phyloP scores from a whole-genome alignment of 2,113 vertebrate species.

The Carassius gibelio region DNA sequence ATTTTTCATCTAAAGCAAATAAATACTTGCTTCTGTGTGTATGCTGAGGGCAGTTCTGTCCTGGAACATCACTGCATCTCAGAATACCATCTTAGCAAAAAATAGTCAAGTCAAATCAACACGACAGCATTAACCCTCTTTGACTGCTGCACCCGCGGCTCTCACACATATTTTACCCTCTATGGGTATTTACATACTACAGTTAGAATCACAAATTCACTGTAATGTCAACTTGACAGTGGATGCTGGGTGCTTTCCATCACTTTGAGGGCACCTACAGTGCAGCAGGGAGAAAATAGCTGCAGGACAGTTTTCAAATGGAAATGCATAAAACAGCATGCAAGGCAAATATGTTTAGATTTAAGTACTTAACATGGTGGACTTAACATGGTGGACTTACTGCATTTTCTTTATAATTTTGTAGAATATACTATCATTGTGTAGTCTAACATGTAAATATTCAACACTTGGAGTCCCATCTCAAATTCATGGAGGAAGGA shows the following conservation, averaged over 20 bases:
- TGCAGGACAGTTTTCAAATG: conserved; percentile 22
- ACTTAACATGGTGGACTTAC: neutral
- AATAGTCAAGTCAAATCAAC: conserved; percentile 9
- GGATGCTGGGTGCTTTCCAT: conserved; percentile 19
- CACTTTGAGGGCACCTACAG: neutral
- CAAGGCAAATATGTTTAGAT: neutral
- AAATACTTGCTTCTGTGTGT: neutral
- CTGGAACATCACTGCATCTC: neutral
- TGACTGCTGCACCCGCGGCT: conserved; percentile 14
- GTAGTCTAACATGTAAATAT: neutral
- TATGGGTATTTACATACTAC: conserved; percentile 40
- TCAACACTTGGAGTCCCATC: neutral
- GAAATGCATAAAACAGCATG: neutral
- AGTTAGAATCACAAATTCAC: conserved; percentile 23
- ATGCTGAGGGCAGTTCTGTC: neutral
- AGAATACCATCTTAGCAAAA: conserved; percentile 6
- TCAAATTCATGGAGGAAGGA: too few relatives aligned
- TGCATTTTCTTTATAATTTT: neutral
- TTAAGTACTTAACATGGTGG: neutral
- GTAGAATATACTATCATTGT: neutral
- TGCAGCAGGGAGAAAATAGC: conserved; percentile 14
- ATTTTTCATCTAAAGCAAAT: neutral
- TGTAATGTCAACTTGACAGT: conserved; percentile 32
- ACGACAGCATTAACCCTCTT: conserved; percentile 9
- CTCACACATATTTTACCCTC: conserved; percentile 34